Conservation (phyloP, 2,797 vertebrate species). For the Lophotriccus pileatus region DNA sequence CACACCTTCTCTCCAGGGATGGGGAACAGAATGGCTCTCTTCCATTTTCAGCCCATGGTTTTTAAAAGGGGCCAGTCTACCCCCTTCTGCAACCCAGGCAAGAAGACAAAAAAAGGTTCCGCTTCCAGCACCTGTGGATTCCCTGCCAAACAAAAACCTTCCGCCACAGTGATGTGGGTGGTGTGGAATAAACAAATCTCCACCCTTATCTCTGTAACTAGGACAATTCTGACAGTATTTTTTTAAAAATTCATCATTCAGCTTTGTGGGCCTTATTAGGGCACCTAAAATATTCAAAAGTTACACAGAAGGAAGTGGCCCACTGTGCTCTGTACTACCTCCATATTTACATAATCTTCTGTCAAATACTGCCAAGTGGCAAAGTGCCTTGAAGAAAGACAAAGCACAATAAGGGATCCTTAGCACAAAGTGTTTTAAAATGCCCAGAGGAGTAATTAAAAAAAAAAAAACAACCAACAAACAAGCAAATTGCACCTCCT, state of each 20-base stretch:
- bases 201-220: not conserved
- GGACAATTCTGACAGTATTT: not conserved
- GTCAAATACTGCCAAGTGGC: conserved; percentile 14
- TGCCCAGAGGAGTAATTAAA: fast-evolving
- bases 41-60: not conserved
- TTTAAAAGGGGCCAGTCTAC: not conserved
- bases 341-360: not conserved
- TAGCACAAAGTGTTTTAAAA: not conserved
- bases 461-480: not conserved
- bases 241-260: not conserved
- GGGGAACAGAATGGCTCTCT: not conserved
- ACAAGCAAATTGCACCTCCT: not conserved
- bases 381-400: conserved; percentile 2
- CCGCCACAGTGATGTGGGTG: not conserved
- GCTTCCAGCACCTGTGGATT: not conserved
- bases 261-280: not conserved
- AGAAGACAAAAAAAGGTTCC: not conserved
- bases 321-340: not conserved
- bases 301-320: not conserved
- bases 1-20: not conserved
- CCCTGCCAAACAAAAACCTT: not conserved
- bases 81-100: not conserved
- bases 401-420: conserved; percentile 11
- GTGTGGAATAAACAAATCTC: not conserved
- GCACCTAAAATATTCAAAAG: not conserved